phyloP scores from a whole-genome alignment of 2,797 vertebrate species.

The Catamblyrhynchus diadema region DNA sequence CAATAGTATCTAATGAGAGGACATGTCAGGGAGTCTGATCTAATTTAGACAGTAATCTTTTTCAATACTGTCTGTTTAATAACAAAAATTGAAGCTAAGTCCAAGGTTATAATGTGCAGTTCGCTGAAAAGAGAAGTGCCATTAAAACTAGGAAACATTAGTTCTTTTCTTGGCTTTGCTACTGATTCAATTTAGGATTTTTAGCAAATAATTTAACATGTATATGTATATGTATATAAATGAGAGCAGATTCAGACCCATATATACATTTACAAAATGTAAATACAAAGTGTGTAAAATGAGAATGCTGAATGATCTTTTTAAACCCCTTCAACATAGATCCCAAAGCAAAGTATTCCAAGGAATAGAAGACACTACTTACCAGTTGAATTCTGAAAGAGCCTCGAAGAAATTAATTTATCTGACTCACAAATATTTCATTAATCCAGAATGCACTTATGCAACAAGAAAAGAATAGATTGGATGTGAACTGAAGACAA shows the following conservation, averaged over 20 bases:
- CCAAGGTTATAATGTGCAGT: not conserved
- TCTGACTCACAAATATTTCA: not conserved
- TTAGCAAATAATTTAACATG: not conserved
- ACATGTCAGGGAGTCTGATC: not conserved
- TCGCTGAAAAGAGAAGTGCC: not conserved
- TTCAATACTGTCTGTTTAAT: conserved; percentile 7
- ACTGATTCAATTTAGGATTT: not conserved
- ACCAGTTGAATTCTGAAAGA: not conserved
- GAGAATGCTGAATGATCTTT: not conserved
- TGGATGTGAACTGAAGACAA: not conserved
- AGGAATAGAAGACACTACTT: not conserved
- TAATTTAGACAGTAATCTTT: conserved; percentile 11
- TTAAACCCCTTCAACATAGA: not conserved
- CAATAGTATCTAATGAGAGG: not conserved
- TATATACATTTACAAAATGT: not conserved
- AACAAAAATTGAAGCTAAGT: not conserved
- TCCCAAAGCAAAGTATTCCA: not conserved
- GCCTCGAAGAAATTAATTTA: not conserved
- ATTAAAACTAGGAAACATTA: not conserved
- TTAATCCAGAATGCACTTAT: not conserved
- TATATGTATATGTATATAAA: not conserved
- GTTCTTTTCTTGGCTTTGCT: not conserved
- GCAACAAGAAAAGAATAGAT: not conserved
- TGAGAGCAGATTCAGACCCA: not conserved
- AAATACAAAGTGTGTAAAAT: not conserved